Conservation (phyloP, 2,888 invertebrate genomes). For the Octonoba sinensis region DNA sequence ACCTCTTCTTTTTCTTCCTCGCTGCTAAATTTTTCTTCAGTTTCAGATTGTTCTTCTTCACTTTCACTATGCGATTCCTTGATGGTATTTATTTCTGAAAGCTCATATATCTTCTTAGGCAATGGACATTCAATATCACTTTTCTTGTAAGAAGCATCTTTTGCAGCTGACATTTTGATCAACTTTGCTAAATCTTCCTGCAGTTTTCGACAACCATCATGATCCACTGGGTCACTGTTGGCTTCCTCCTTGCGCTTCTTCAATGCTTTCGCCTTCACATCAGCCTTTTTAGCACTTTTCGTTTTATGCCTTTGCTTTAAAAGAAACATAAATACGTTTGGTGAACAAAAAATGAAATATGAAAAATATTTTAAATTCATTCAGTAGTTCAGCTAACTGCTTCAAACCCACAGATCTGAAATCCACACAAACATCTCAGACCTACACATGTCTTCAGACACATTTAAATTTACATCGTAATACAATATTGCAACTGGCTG, state of each 20-base stretch:
- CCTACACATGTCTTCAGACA: too few relatives aligned
- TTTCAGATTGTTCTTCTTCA: conserved; percentile 17
- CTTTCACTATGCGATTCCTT: neutral
- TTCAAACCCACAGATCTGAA: too few relatives aligned
- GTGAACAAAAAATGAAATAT: too few relatives aligned
- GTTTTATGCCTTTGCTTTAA: conserved; percentile 33
- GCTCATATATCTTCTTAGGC: neutral
- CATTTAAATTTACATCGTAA: too few relatives aligned
- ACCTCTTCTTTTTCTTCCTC: conserved; percentile 2
- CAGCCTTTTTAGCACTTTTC: neutral
- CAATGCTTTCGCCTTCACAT: neutral
- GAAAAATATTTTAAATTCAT: too few relatives aligned
- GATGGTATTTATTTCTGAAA: too few relatives aligned
- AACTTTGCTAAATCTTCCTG: conserved; percentile 4
- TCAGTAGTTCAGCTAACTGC: too few relatives aligned
- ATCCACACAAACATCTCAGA: too few relatives aligned
- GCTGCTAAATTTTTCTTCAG: conserved; percentile 1
- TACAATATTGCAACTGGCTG: too few relatives aligned
- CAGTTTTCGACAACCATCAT: neutral
- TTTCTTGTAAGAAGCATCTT: neutral
- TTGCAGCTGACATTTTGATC: conserved; percentile 7
- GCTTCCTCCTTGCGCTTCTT: neutral
- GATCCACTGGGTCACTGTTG: neutral
- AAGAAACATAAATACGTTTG: neutral
- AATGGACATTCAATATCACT: neutral